Base-by-base conservation (phyloP, 2,888 invertebrate genomes). In the Caenorhabditis doughertyi region DNA sequence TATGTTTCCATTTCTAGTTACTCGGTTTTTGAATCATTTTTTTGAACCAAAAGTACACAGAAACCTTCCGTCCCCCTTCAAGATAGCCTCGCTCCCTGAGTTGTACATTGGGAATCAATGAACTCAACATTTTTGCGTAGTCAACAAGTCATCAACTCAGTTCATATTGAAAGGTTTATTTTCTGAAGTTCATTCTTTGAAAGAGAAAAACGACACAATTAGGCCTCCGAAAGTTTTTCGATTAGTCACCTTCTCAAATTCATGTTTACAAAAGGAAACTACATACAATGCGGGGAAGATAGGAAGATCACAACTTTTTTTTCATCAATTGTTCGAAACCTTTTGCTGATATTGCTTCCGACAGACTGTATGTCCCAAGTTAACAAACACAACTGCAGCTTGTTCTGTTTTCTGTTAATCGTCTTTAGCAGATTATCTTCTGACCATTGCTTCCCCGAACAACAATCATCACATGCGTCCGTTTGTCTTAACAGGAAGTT, bases 371-470 rank as follows among this genome's bases (percentile, higher is more conserved):
- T 27, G 29, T 64, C 42, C 58, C 27, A 35, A 62, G 39, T 42
- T 18, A 53, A 49, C 67, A 53, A 39, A 53, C 39, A 32, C 51
- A 44, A 42, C 27, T 53, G 53, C 58, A 44, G 51, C 56, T 58
- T 74, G 64, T 74, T 65, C 53, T 65, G 67, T 68, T 67, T 73
- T 77, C 68, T 51, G 77, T 58, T 77, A 77, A 77, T 60, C 77
- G 51, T 55, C 68, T 77, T 74, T 62, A 16, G 68, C 27, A 23
- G 21, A 42, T 77, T 68, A 58, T 68, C 68, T 68, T n/a, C 23
- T 62, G 68, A 77, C 68, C 77, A 77, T 58, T 68, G 58, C 60
- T 32, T 64, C 23, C n/a, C 65, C 77, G 35, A 68, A 77, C 62
- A 70, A 68, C 68, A 65, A 55, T 42, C 51, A 62, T 39, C 60